These are phyloP conservation scores for Pegoplata infirma DNA, from an alignment of 2,888 invertebrate genomes.

Conservation along the genomic window DNA sequence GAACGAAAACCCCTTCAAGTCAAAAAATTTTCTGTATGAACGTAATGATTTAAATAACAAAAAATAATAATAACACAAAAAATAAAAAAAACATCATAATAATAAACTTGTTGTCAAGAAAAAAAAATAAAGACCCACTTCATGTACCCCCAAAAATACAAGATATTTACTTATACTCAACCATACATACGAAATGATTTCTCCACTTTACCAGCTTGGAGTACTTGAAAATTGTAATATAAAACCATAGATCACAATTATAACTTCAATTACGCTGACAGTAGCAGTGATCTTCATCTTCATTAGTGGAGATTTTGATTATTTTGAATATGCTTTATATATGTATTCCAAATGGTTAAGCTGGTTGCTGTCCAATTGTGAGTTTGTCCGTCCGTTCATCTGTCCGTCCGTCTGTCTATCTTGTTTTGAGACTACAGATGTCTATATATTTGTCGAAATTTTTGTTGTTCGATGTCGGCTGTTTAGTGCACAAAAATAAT, in stretches of 20 bases:
- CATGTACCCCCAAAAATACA: not conserved
- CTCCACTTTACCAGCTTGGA: constrained; percentile 55
- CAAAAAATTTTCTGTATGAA: constrained; percentile 30
- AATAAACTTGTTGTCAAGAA: constrained; percentile 32
- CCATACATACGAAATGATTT: constrained; percentile 52
- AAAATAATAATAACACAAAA: constrained; percentile 10
- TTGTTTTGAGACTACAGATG: not conserved
- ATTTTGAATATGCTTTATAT: constrained; percentile 68
- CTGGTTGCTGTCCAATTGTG: constrained; percentile 1
- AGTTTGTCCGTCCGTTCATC: not conserved
- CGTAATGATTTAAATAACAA: constrained; percentile 20
- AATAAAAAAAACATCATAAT: constrained; percentile 33
- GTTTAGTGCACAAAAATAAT: constrained; percentile 41
- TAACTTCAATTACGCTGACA: constrained; percentile 73
- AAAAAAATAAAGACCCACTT: constrained; percentile 39
- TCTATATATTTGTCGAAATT: constrained; percentile 6
- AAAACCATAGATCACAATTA: constrained; percentile 68
- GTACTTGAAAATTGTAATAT: constrained; percentile 33
- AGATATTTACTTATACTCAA: not conserved
- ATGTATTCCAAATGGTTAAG: not conserved
- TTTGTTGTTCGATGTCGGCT: constrained; percentile 17
- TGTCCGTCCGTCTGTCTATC: not conserved
- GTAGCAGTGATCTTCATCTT: constrained; percentile 76
- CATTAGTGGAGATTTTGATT: constrained; percentile 73
- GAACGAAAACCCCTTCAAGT: constrained; percentile 54